Base-by-base conservation (phyloP, 2,113 vertebrate species). In the Micromys minutus region DNA sequence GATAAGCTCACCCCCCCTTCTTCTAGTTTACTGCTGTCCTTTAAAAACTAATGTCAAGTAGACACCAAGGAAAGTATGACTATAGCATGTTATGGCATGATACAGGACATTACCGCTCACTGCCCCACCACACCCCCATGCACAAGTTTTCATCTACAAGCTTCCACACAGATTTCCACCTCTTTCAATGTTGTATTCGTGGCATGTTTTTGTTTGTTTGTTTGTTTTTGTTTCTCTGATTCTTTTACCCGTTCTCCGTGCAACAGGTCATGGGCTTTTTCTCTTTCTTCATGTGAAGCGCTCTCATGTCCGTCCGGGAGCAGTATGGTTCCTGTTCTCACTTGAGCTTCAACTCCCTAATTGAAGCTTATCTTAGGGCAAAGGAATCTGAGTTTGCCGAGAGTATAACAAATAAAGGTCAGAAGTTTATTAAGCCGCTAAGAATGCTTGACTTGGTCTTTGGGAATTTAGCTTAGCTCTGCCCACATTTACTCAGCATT, bases 381-480 rank as follows among this genome's bases (percentile, higher is more conserved):
- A 97, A 96, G n/a, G 89, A 88, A 94, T 83, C 93, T n/a, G 85
- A 94, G 87, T 97, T 97, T 97, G 95, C 86, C 94, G 97, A 97
- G 83, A 96, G 94, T 96, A 97, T 96, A 94, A 97, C 93, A 92
- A 98, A 94, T 52, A 98, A 98, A 98, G 97, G 95, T 98, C 92
- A 97, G 92, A 86, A 86, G 61, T 96, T 97, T 97, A 89, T 80
- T 31, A 91, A 87, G 39, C 69, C 50, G 88, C 59, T 61, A 45
- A 57, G 55, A 87, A 50, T 63, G 90, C 52, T 87, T 80, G 65
- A 55, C 45, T 84, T 95, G 45, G 59, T 85, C 80, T 90, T 74
- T 76, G 87, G 93, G 34, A 91, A 87, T 87, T 50, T 17, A 67
- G 63, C 45, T 86, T 89, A 59, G 29, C 45, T 94, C 50, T 93